These are phyloP conservation scores for Peromyscus californicus DNA, from an alignment of 2,113 vertebrate species.

Conservation along the genomic window DNA sequence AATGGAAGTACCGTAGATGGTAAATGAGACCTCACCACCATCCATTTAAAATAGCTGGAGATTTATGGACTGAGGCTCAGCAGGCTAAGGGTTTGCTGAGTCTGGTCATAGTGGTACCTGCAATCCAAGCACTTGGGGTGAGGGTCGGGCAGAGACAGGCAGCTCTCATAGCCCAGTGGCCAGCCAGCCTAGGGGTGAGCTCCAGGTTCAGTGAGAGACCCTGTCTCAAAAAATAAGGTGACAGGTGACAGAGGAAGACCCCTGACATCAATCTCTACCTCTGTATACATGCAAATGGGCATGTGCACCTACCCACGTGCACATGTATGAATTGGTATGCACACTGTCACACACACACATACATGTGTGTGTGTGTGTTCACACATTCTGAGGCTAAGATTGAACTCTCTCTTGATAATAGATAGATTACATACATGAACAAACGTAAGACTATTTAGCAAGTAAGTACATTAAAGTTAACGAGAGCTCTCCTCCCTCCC, in stretches of 20 bases:
- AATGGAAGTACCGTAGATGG: neutral
- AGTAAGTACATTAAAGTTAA: neutral
- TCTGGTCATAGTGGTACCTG: neutral
- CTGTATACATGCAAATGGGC: neutral
- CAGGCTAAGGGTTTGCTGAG: neutral
- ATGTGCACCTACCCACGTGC: neutral
- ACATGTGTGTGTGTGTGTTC: neutral
- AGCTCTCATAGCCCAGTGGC: neutral
- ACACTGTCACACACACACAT: neutral
- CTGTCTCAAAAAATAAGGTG: neutral
- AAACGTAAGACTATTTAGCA: neutral
- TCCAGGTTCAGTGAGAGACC: neutral
- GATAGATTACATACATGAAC: neutral
- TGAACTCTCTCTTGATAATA: neutral
- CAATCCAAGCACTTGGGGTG: neutral
- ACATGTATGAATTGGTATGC: neutral
- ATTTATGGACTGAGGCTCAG: neutral
- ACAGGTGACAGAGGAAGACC: neutral
- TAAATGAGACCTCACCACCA: neutral
- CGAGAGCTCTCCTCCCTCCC: too few species aligned
- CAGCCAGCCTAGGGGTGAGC: neutral
- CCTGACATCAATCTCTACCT: neutral
- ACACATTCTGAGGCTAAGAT: neutral
- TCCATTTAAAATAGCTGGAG: neutral
- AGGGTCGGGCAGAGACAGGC: neutral